These are phyloP conservation scores for Brachirus orientalis DNA, from an alignment of 2,113 vertebrate genomes.

Conservation along the genomic window DNA sequence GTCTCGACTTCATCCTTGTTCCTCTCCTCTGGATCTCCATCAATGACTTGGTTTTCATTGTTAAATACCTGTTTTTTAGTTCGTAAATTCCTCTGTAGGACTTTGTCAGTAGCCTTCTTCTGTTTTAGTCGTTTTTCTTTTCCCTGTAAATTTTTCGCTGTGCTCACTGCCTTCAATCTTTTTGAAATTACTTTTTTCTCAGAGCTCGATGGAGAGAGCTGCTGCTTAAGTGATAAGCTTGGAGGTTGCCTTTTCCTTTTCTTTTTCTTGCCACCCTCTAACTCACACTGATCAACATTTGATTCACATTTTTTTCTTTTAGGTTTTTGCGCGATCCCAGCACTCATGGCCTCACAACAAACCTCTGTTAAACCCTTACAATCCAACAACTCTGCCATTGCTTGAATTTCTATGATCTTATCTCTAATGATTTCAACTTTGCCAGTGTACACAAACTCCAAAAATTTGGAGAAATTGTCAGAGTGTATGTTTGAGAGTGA, in stretches of 20 bases:
- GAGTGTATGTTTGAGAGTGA: conserved; percentile 84
- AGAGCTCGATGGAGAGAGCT: conserved; percentile 2
- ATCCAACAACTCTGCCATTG: conserved; percentile 87
- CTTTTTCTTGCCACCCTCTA: neutral
- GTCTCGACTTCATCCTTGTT: conserved; percentile 8
- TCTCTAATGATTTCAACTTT: conserved; percentile 86
- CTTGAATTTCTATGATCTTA: conserved; percentile 85
- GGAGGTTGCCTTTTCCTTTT: conserved; percentile 16
- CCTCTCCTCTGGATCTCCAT: neutral
- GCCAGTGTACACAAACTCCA: conserved; percentile 94
- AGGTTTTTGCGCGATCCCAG: conserved; percentile 9
- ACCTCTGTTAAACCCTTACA: conserved; percentile 88
- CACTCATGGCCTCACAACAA: conserved; percentile 73
- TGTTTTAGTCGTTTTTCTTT: conserved; percentile 79
- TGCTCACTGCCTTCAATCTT: neutral
- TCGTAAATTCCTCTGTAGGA: conserved; percentile 80
- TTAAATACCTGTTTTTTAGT: conserved; percentile 50
- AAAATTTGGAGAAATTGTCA: conserved; percentile 86
- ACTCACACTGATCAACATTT: neutral
- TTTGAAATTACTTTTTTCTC: conserved; percentile 33
- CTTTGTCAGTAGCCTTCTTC: conserved; percentile 83
- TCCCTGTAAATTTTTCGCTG: conserved; percentile 66
- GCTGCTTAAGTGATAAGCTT: conserved; percentile 18
- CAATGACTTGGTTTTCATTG: conserved; percentile 19
- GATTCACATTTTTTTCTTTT: neutral